Conservation (phyloP, 2,113 vertebrate genomes). For the Boulengerochromis microlepis region DNA sequence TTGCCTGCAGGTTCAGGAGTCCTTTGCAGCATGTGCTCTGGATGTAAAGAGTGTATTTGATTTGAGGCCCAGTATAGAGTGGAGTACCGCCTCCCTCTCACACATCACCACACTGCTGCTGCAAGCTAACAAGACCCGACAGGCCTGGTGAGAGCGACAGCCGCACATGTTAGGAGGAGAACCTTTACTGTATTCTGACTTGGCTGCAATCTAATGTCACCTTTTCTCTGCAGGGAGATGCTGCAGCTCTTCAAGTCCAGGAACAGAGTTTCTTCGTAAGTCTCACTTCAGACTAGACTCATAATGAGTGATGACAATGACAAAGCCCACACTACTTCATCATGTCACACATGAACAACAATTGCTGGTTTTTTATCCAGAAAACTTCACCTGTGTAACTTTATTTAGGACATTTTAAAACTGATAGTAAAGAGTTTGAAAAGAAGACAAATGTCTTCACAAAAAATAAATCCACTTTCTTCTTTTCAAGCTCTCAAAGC, state of each 20-base stretch:
- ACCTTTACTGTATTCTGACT: background rate
- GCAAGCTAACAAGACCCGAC: slow-evolving; percentile 68
- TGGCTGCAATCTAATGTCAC: background rate
- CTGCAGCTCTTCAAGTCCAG: slow-evolving; percentile 76
- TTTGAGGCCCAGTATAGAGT: slow-evolving; percentile 18
- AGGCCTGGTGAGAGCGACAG: slow-evolving; percentile 78
- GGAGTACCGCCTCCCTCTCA: slow-evolving; percentile 66
- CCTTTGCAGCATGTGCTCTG: slow-evolving; percentile 80
- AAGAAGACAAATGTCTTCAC: background rate
- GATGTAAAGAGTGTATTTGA: slow-evolving; percentile 70
- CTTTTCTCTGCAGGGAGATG: slow-evolving; percentile 70
- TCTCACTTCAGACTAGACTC: background rate
- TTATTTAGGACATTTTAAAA: background rate
- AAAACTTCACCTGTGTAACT: background rate
- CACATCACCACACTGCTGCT: slow-evolving; percentile 69
- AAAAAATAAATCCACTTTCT: background rate
- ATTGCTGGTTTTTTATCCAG: background rate
- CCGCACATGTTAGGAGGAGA: background rate
- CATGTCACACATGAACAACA: background rate
- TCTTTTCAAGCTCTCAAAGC: background rate
- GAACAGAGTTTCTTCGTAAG: slow-evolving; percentile 84
- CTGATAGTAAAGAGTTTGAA: background rate
- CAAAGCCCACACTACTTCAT: background rate
- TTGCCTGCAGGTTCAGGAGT: slow-evolving; percentile 74
- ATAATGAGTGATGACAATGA: background rate